phyloP scores from a whole-genome alignment of 2,888 invertebrate species.

The Chironomus tentans region DNA sequence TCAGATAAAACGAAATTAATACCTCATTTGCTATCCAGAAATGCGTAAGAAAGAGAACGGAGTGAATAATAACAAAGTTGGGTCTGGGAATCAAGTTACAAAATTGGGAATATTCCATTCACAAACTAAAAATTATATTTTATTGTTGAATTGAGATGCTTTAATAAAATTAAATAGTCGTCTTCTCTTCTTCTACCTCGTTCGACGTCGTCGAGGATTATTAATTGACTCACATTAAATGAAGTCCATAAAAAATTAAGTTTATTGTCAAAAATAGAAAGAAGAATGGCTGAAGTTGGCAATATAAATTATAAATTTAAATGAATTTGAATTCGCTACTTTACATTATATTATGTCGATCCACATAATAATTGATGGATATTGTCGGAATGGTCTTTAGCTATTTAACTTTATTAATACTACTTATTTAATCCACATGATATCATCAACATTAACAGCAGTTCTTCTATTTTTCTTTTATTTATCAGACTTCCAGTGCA shows the following conservation, averaged over 20 bases:
- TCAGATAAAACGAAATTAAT: too few relatives aligned
- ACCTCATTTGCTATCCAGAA: too few relatives aligned
- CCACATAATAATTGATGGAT: not conserved
- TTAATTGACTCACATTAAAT: constrained; percentile 6
- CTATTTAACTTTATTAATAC: not conserved
- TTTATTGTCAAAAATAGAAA: not conserved
- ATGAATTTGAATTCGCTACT: not conserved
- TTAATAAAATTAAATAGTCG: not conserved
- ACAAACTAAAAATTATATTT: not conserved
- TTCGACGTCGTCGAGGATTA: not conserved
- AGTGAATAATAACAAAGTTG: not conserved
- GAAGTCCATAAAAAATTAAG: not conserved
- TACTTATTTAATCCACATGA: not conserved
- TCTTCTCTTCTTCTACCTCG: too few relatives aligned
- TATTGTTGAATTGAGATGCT: not conserved
- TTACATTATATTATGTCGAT: not conserved
- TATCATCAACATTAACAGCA: not conserved
- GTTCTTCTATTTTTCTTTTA: not conserved
- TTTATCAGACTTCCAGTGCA: not conserved
- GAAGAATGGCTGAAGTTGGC: not conserved
- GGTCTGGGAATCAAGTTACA: not conserved
- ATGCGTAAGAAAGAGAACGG: too few relatives aligned
- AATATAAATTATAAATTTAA: not conserved
- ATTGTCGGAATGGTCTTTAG: not conserved
- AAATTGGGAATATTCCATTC: not conserved